Evolutionary conservation across 2,797 vertebrate species (phyloP).

Genomic region (Labroides dimidiatus): DNA sequence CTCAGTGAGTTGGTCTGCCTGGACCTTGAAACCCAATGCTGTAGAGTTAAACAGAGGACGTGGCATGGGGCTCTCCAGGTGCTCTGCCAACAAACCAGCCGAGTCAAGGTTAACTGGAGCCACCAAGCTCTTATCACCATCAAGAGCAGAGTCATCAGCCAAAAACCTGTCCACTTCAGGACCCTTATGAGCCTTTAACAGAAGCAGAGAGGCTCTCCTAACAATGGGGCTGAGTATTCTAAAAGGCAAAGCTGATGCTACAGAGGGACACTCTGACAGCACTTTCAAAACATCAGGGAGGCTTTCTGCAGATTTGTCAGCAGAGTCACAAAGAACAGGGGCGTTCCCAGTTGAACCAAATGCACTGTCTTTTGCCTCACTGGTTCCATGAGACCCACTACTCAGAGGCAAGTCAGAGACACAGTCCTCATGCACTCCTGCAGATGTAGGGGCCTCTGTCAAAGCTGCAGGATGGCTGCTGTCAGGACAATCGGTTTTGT

Average conservation of each 20-base stretch:
- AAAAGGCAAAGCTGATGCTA: conserved; percentile 52
- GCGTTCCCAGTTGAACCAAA: conserved; percentile 56
- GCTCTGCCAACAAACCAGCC: conserved; percentile 57
- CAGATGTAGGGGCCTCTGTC: conserved; percentile 9
- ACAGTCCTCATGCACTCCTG: conserved; percentile 1
- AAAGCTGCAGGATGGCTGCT: not conserved
- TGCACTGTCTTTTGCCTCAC: conserved; percentile 58
- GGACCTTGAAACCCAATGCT: conserved; percentile 45
- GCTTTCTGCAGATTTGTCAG: conserved; percentile 35
- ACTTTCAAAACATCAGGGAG: conserved; percentile 52
- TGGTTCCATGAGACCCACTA: conserved; percentile 9
- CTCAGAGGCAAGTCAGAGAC: not conserved
- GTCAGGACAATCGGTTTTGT: conserved; percentile 1
- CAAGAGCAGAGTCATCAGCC: conserved; percentile 42
- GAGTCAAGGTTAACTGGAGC: conserved; percentile 14
- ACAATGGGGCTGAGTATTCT: conserved; percentile 58
- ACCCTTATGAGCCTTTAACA: conserved; percentile 12
- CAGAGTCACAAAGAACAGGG: conserved; percentile 18
- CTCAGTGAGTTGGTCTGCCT: not conserved
- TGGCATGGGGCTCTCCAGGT: conserved; percentile 78
- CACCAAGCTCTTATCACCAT: conserved; percentile 44
- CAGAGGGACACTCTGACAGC: conserved; percentile 56
- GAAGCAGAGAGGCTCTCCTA: conserved; percentile 43
- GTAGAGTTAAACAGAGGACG: conserved; percentile 83
- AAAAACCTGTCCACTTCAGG: conserved; percentile 23